These are phyloP conservation scores for Salmo trutta DNA, from an alignment of 2,797 vertebrate genomes.

Conservation along the genomic window DNA sequence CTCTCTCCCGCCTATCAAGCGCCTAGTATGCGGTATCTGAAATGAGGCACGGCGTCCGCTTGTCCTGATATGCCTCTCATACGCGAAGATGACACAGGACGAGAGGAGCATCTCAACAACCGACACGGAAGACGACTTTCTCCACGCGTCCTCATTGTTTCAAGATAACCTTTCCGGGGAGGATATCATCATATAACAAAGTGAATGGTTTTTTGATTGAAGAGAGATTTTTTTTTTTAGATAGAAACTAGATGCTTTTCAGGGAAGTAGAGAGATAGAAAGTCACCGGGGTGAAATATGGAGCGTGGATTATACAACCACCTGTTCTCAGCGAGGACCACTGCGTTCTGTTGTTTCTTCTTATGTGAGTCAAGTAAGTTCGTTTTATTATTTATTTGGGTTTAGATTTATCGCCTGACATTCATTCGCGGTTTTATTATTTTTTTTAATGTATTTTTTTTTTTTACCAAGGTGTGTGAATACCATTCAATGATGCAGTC, in stretches of 20 bases:
- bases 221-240: not conserved
- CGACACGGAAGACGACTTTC: slow-evolving; percentile 17
- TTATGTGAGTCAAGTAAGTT: slow-evolving; percentile 67
- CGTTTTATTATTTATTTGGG: not conserved
- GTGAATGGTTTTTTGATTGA: slow-evolving; percentile 15
- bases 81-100: slow-evolving; percentile 52
- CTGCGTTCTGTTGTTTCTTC: slow-evolving; percentile 61
- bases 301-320: slow-evolving; percentile 44
- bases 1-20: slow-evolving; percentile 17
- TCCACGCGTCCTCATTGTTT: slow-evolving; percentile 23
- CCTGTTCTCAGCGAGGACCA: slow-evolving; percentile 54
- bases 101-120: not conserved
- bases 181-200: not conserved
- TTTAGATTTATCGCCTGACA: no score
- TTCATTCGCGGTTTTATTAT: no score
- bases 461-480: no score
- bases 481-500: no score
- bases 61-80: slow-evolving; percentile 37
- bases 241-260: not conserved
- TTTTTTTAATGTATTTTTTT: no score
- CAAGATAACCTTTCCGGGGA: slow-evolving; percentile 45
- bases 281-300: slow-evolving; percentile 54
- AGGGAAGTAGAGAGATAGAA: not conserved
- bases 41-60: not conserved
- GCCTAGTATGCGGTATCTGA: not conserved